These are phyloP conservation scores for Protophormia terraenovae DNA, from an alignment of 2,888 invertebrate species.

Conservation along the genomic window DNA sequence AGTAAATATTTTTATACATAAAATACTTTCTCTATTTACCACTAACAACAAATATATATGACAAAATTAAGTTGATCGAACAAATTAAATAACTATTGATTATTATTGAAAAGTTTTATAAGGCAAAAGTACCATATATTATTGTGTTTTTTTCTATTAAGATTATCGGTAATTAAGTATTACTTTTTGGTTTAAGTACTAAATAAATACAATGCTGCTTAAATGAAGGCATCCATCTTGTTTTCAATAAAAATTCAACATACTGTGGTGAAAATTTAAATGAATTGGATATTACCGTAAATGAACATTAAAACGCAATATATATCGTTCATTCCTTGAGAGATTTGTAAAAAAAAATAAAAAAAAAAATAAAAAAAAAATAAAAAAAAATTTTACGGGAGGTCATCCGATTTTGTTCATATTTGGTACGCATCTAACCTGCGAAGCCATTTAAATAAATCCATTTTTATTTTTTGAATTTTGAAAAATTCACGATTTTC, in stretches of 20 bases:
- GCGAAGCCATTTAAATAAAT: too few species aligned
- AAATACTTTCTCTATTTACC: not conserved
- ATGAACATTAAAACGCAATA: too few species aligned
- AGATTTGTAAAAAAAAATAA: too few species aligned
- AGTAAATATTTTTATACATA: constrained; percentile 20
- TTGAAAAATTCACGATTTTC: too few species aligned
- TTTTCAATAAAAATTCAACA: constrained; percentile 17
- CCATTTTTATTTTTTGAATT: too few species aligned
- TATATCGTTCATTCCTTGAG: too few species aligned
- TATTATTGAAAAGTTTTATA: not conserved
- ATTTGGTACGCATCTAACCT: too few species aligned
- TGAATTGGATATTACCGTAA: not conserved
- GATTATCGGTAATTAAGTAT: not conserved
- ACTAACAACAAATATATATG: not conserved
- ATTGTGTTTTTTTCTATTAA: not conserved
- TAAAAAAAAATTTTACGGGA: too few species aligned
- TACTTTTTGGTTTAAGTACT: not conserved
- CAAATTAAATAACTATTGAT: not conserved
- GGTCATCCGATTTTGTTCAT: too few species aligned
- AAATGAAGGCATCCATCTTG: constrained; percentile 44
- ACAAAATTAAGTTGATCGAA: not conserved
- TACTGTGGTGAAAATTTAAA: not conserved
- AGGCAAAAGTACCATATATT: not conserved
- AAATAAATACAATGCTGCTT: constrained; percentile 25
- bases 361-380: too few species aligned